These are phyloP conservation scores for Trichoplusia ni DNA, from an alignment of 1,140 invertebrate species.

Conservation along the genomic window DNA sequence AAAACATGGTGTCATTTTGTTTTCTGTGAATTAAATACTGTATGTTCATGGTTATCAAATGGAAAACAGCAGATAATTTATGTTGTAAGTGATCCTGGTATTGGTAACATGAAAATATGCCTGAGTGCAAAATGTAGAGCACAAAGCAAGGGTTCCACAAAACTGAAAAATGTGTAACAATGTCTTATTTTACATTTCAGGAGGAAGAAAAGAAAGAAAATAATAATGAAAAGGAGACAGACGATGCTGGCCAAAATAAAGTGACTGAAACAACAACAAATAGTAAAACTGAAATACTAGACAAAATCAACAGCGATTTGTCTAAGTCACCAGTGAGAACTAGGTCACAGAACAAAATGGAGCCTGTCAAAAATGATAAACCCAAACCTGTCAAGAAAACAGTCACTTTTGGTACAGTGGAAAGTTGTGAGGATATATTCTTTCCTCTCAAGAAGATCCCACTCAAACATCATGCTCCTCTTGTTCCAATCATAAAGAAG, in stretches of 20 bases:
- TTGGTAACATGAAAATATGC: no score
- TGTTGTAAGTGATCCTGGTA: no score
- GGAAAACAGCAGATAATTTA: no score
- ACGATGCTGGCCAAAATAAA: conserved; percentile 59
- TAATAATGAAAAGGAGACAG: conserved; percentile 69
- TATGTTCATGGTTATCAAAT: no score
- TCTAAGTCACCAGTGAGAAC: conserved; percentile 77
- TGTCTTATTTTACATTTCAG: conserved; percentile 51
- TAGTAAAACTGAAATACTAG: conserved; percentile 52
- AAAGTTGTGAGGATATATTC: conserved; percentile 78
- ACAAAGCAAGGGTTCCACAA: background rate
- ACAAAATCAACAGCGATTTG: conserved; percentile 50
- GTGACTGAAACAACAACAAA: conserved; percentile 47
- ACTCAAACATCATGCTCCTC: conserved; percentile 74
- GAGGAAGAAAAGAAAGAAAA: conserved; percentile 80
- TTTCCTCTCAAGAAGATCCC: conserved; percentile 74
- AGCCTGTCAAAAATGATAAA: conserved; percentile 69
- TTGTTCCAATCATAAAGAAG: conserved; percentile 81
- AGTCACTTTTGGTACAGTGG: conserved; percentile 80
- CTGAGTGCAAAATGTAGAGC: background rate
- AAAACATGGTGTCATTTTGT: no score
- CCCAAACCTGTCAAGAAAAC: conserved; percentile 79
- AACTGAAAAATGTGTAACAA: background rate
- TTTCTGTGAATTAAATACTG: no score
- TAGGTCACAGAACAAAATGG: conserved; percentile 80